Evolutionary conservation across 2,113 vertebrate species (phyloP).

Genomic region (Pteruthius melanotis): DNA sequence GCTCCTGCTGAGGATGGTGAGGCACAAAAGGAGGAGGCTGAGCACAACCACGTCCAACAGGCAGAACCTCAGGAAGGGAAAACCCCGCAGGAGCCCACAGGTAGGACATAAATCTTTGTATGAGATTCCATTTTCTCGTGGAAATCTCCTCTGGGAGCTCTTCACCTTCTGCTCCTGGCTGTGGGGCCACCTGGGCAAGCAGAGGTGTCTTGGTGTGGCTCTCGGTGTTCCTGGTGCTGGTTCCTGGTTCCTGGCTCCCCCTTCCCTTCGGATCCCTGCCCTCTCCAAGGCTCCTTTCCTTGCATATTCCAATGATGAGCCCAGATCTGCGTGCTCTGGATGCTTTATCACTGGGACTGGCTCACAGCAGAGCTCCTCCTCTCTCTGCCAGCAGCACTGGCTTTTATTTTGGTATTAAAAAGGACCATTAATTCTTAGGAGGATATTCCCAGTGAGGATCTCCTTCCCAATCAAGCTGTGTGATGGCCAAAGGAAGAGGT

Average conservation of each 20-base stretch:
- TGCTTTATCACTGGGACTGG: background rate
- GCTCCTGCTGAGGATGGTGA: background rate
- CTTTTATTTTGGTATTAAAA: background rate
- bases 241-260: background rate
- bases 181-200: background rate
- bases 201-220: background rate
- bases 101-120: background rate
- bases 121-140: background rate
- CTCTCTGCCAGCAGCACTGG: background rate
- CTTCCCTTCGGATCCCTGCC: background rate
- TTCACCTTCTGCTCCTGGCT: background rate
- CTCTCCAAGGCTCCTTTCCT: background rate
- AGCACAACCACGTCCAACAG: background rate
- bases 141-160: background rate
- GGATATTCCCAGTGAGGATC: background rate
- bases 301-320: accelerated
- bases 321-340: background rate
- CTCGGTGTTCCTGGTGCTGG: background rate
- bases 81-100: background rate
- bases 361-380: background rate
- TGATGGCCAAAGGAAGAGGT: background rate
- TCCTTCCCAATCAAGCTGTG: background rate
- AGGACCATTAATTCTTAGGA: background rate
- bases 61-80: background rate
- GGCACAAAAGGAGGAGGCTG: background rate